Evolutionary conservation across 2,888 invertebrate species (phyloP).

Genomic region (Creontiades dilutus): DNA sequence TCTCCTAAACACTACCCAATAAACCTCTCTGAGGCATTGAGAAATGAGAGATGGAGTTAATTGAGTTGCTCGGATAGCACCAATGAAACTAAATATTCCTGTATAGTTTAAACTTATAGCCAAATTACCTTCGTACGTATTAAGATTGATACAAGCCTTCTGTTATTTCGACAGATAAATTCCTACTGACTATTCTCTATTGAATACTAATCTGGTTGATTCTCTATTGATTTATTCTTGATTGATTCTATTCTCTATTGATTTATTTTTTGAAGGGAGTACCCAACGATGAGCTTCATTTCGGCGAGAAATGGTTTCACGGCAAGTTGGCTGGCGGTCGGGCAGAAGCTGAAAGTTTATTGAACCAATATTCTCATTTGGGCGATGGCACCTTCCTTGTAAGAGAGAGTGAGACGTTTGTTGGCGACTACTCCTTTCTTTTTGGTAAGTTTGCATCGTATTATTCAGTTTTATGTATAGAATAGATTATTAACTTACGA

Average conservation of each 20-base stretch:
- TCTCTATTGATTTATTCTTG: no score
- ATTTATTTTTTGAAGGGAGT: conserved; percentile 79
- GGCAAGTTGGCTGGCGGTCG: conserved; percentile 90
- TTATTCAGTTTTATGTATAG: no score
- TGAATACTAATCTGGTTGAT: no score
- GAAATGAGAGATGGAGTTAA: no score
- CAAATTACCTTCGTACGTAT: no score
- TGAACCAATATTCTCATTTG: conserved; percentile 87
- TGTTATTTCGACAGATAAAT: not conserved
- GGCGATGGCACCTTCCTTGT: conserved; percentile 96
- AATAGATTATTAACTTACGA: no score
- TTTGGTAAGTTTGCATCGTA: conserved; percentile 86
- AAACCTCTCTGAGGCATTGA: no score
- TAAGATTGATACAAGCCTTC: not conserved
- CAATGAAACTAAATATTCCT: no score
- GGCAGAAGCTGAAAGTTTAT: conserved; percentile 83
- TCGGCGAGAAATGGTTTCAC: conserved; percentile 96
- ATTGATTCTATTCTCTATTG: not conserved
- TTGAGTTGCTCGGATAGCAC: no score
- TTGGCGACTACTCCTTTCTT: conserved; percentile 97
- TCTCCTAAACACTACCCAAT: no score
- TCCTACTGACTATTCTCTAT: not conserved
- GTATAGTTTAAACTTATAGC: no score
- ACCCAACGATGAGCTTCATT: conserved; percentile 93
- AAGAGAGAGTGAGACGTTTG: conserved; percentile 95